Evolutionary conservation across 2,113 vertebrate species (phyloP).

Genomic region (Oryzias woworae): DNA sequence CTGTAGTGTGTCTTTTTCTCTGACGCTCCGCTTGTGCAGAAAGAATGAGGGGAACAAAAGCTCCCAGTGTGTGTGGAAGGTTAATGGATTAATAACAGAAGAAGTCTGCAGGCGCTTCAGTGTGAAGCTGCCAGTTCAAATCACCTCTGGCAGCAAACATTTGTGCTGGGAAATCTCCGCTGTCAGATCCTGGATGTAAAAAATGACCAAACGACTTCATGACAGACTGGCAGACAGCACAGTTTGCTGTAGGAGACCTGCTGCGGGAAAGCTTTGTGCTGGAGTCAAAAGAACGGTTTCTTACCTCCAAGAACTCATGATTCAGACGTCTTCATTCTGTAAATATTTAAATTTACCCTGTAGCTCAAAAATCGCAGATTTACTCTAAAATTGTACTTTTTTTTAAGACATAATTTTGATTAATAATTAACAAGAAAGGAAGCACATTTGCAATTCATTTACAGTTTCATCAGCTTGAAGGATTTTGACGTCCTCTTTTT

Average conservation of each 20-base stretch:
- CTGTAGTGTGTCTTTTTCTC: neutral
- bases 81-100: slow-evolving; percentile 25
- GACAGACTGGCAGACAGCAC: neutral
- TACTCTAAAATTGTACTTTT: too few relatives aligned
- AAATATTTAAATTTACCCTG: too few relatives aligned
- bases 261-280: neutral
- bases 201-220: neutral
- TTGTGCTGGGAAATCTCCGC: neutral
- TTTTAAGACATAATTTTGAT: too few relatives aligned
- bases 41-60: neutral
- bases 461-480: neutral
- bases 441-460: too few relatives aligned
- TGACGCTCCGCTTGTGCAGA: slow-evolving; percentile 6
- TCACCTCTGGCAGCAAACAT: neutral
- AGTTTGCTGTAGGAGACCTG: neutral
- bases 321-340: neutral
- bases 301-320: neutral
- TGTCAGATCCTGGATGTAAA: neutral
- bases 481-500: neutral
- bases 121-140: slow-evolving; percentile 9
- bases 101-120: neutral
- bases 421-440: too few relatives aligned
- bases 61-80: slow-evolving; percentile 11
- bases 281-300: too few relatives aligned
- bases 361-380: too few relatives aligned